These are phyloP conservation scores for Conops quadrifasciatus DNA, from an alignment of 2,888 invertebrate species.

Conservation along the genomic window DNA sequence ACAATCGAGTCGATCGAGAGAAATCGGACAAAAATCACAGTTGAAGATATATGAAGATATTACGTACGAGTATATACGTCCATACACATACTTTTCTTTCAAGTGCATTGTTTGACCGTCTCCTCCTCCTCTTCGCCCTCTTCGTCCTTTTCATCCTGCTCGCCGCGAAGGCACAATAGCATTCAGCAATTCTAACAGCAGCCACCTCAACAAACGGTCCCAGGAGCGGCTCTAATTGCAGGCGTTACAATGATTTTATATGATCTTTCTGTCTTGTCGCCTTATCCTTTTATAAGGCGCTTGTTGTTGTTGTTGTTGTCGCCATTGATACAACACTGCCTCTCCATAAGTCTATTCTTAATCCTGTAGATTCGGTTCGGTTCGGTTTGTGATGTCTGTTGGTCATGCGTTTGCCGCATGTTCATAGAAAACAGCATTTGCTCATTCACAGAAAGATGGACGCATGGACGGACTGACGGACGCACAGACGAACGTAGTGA, in stretches of 20 bases:
- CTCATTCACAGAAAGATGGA: not conserved
- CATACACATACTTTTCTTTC: too few relatives aligned
- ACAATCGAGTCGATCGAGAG: not conserved
- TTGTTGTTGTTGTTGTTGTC: constrained; percentile 14
- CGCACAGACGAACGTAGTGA: too few relatives aligned
- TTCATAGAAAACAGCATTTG: not conserved
- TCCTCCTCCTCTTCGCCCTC: too few relatives aligned
- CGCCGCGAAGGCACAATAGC: too few relatives aligned
- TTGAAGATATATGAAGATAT: too few relatives aligned
- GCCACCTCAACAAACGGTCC: not conserved
- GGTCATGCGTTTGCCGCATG: constrained; percentile 22
- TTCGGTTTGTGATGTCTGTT: not conserved
- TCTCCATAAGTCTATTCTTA: not conserved
- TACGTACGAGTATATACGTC: too few relatives aligned
- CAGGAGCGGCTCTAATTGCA: constrained; percentile 26
- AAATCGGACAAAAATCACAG: not conserved
- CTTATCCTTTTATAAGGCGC: not conserved
- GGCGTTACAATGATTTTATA: constrained; percentile 32
- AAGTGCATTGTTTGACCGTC: not conserved
- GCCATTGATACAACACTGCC: not conserved
- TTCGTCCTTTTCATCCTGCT: too few relatives aligned
- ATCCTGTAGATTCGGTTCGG: not conserved
- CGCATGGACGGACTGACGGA: too few relatives aligned
- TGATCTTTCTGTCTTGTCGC: constrained; percentile 5
- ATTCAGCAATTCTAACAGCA: too few relatives aligned